These are phyloP conservation scores for Leucophenga maculata DNA, from an alignment of 2,888 invertebrate genomes.

Conservation along the genomic window DNA sequence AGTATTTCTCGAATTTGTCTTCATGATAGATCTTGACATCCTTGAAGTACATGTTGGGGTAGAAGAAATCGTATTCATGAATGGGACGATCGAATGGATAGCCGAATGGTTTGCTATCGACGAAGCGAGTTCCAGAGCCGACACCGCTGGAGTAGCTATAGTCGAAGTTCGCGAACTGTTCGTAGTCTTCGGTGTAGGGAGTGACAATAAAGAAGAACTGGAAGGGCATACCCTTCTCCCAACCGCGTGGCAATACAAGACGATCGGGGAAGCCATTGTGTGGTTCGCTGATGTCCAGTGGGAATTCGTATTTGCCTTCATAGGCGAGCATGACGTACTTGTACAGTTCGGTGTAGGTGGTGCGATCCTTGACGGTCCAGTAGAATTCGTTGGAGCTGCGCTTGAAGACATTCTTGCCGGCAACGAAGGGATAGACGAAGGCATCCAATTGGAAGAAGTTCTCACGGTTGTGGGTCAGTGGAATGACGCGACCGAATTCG, in stretches of 20 bases:
- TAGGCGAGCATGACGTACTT: conserved; percentile 77
- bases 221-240: conserved; percentile 78
- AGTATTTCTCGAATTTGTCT: conserved; percentile 69
- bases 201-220: conserved; percentile 78
- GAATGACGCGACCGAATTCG: conserved; percentile 74
- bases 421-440: conserved; percentile 76
- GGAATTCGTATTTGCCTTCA: conserved; percentile 74
- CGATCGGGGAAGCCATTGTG: conserved; percentile 82
- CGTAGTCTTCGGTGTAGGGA: conserved; percentile 74
- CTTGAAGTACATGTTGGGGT: conserved; percentile 80
- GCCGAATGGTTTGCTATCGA: conserved; percentile 79
- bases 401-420: conserved; percentile 79
- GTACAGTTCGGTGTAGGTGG: conserved; percentile 78
- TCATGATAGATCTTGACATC: conserved; percentile 79
- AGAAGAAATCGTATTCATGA: conserved; percentile 76
- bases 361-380: conserved; percentile 77
- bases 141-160: conserved; percentile 74
- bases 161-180: conserved; percentile 73
- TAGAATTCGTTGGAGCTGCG: conserved; percentile 80
- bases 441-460: conserved; percentile 79
- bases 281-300: conserved; percentile 74
- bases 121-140: conserved; percentile 74
- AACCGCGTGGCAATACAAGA: conserved; percentile 82
- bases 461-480: conserved; percentile 76
- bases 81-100: conserved; percentile 83